Conservation (phyloP, 1,140 invertebrate species). For the Notospermus geniculatus region DNA sequence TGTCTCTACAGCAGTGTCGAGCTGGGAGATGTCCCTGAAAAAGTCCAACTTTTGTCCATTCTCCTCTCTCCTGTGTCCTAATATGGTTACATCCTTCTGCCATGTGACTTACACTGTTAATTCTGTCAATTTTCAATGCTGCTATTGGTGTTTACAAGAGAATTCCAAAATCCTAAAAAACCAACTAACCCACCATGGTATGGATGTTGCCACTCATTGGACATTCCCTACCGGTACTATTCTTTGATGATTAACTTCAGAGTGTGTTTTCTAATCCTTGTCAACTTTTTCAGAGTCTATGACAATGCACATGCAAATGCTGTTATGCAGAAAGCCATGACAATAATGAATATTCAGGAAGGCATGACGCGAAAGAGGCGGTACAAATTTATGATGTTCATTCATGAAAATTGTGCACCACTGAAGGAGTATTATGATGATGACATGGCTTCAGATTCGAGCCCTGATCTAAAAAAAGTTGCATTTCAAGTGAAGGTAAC, state of each 20-base stretch:
- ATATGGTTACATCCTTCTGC: too few species aligned
- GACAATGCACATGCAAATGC: conserved; percentile 54
- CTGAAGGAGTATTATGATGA: conserved; percentile 46
- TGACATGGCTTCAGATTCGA: conserved; percentile 41
- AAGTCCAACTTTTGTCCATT: too few species aligned
- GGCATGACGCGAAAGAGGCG: conserved; percentile 31
- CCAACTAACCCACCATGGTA: too few species aligned
- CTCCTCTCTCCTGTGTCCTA: too few species aligned
- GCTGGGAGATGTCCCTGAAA: too few species aligned
- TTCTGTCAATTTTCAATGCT: too few species aligned
- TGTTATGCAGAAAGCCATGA: conserved; percentile 52
- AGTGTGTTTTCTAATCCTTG: too few species aligned
- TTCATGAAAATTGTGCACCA: conserved; percentile 35
- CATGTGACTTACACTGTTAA: too few species aligned
- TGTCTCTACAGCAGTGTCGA: too few species aligned
- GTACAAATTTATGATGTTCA: conserved; percentile 32
- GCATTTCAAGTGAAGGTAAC: conserved; percentile 51
- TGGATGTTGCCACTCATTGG: neutral
- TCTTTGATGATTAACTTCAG: neutral
- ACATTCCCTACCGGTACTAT: too few species aligned
- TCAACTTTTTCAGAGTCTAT: conserved; percentile 48
- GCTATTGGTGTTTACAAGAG: too few species aligned
- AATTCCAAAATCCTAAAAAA: too few species aligned
- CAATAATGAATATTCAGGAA: conserved; percentile 45
- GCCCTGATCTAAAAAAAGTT: conserved; percentile 49